Conservation (phyloP, 2,888 invertebrate species). For the Beris chalybata region DNA sequence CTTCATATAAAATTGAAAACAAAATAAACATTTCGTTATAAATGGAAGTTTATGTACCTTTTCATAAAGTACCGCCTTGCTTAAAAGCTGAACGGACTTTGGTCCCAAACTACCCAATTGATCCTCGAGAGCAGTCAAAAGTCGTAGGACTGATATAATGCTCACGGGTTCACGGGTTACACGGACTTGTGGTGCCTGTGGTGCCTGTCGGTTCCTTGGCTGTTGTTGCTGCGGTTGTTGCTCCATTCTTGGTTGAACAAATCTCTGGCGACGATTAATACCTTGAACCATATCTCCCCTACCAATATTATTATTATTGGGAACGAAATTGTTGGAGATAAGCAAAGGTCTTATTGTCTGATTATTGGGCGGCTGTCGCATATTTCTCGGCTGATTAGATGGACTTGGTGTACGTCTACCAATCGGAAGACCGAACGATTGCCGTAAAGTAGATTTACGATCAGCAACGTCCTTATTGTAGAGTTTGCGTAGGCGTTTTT, state of each 20-base stretch:
- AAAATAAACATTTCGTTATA: not conserved
- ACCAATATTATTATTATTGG: conserved; percentile 5
- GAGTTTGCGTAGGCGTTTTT: conserved; percentile 30
- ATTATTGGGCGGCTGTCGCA: not conserved
- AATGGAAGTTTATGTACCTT: conserved; percentile 35
- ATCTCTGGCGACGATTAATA: not conserved
- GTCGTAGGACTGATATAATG: conserved; percentile 37
- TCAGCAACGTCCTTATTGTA: conserved; percentile 34
- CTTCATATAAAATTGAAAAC: not conserved
- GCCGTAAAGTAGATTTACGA: conserved; percentile 34
- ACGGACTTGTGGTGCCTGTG: not conserved
- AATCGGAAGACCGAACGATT: conserved; percentile 33
- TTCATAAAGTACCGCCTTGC: conserved; percentile 36
- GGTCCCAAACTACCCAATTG: conserved; percentile 39
- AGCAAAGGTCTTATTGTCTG: not conserved
- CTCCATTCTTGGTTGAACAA: not conserved
- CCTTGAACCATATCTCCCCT: not conserved
- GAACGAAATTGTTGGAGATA: conserved; percentile 8
- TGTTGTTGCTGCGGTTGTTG: conserved; percentile 15
- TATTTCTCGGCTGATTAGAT: not conserved
- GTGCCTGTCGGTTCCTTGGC: not conserved
- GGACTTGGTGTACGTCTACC: conserved; percentile 33
- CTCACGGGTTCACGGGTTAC: conserved; percentile 32
- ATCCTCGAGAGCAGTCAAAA: conserved; percentile 39
- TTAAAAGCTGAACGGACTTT: conserved; percentile 37